Percentiles rank a stretch among this genome's conserved stretches.
Conservation (phyloP, 2,888 invertebrate species). For the Xanthia icteritia region DNA sequence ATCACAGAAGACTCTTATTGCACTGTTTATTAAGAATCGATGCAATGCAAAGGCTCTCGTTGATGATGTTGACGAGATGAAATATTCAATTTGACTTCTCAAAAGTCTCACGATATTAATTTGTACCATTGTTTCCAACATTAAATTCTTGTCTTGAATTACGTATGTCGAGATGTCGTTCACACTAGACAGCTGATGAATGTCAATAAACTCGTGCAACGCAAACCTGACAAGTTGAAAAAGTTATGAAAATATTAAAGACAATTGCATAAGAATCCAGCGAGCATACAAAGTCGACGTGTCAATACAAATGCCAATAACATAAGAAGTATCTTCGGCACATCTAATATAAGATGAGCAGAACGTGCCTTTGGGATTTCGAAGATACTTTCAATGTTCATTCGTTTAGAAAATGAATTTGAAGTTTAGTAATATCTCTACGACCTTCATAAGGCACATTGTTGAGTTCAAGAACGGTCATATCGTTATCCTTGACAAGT, state of each 20-base stretch:
- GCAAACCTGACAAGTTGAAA: constrained; percentile 30
- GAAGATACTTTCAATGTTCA: constrained; percentile 36
- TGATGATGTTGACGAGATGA: constrained; percentile 11
- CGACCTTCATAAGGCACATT: constrained; percentile 34
- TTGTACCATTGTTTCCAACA: constrained; percentile 24
- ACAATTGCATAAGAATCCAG: constrained; percentile 33
- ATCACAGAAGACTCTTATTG: neutral
- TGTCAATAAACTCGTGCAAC: constrained; percentile 42
- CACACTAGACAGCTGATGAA: constrained; percentile 45
- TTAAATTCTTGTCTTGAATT: constrained; percentile 12
- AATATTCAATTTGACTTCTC: constrained; percentile 29
- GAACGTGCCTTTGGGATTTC: constrained; percentile 24
- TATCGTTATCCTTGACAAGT: constrained; percentile 35
- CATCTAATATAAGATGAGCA: constrained; percentile 20
- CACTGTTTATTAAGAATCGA: constrained; percentile 8
- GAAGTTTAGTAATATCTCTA: constrained; percentile 23
- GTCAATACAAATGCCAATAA: constrained; percentile 26
- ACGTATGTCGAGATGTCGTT: constrained; percentile 16
- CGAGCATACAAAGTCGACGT: constrained; percentile 20
- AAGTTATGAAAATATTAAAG: constrained; percentile 39
- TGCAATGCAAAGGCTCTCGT: neutral
- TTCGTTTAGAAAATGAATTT: constrained; percentile 34
- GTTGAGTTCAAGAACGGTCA: constrained; percentile 51
- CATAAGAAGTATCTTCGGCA: constrained; percentile 31
- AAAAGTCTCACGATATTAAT: constrained; percentile 43